Evolutionary conservation across 2,797 vertebrate species (phyloP), one percentile per base, ranked within the genome.

Genomic region (Eidolon dupreanum): DNA sequence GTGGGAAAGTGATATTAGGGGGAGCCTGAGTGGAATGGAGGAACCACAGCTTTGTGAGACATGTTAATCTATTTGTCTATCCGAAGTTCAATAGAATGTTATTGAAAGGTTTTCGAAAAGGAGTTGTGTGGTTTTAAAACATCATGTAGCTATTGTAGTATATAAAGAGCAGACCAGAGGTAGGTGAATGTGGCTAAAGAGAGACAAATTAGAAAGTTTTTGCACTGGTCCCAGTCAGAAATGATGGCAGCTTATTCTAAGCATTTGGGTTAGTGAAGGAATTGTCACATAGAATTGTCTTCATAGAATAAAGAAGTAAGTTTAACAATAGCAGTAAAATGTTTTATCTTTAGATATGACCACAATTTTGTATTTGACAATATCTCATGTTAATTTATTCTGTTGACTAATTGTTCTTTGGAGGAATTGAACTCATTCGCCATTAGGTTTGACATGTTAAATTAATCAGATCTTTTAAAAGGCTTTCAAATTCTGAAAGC

Each of bases 381-480:
- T 82, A 82, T 81, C 68, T 96, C 61, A 22, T 94, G 77, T 96
- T 95, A 93, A 97, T 97, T 95, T 92, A 92, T 88, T 93, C 63
- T 10, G 1, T 73, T 90, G 92, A 95, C 84, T 97, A 92, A 96
- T 94, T 97, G 74, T 70, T 96, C 82, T 97, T 95, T 36, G 49
- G 70, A 94, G 75, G 94, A 96, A 96, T 43, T 83, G 74, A 97
- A 88, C 65, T 93, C 93, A 93, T 93, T 97, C 82, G 89, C 82
- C 94, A 88, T 94, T 92, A 91, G 65, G 43, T 94, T 94, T 96
- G 96, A 91, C 74, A 77, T 81, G 74, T 82, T 96, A 96, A 94
- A 95, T 96, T 83, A 97, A 97, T 96, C 91, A 96, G 82, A 68
- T 96, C 74, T 91, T 83, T 93, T 92, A 91, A 89, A 96, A 95